Conservation (phyloP, 1,140 invertebrate genomes). For the Psilanteris sp. region DNA sequence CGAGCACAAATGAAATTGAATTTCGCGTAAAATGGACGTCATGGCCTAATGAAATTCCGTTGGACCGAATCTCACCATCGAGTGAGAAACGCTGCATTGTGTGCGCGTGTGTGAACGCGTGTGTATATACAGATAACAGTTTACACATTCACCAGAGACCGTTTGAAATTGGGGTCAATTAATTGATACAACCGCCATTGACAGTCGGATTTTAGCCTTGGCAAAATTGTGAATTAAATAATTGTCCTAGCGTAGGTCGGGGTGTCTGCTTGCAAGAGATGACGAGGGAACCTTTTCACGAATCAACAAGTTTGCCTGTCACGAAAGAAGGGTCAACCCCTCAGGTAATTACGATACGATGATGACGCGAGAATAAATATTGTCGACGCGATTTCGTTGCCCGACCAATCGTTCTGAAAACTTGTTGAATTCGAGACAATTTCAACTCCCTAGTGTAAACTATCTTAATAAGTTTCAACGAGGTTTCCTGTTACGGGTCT, state of each 20-base stretch:
- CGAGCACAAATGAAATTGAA: conserved; percentile 48
- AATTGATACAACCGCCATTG: conserved; percentile 50
- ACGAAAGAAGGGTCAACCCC: conserved; percentile 30
- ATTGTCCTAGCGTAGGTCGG: conserved; percentile 18
- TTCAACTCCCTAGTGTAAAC: conserved; percentile 42
- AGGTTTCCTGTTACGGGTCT: conserved; percentile 30
- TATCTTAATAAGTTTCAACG: conserved; percentile 52
- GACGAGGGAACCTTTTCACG: conserved; percentile 26
- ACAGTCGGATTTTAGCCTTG: conserved; percentile 16
- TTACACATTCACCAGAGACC: conserved; percentile 20
- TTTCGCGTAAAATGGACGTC: conserved; percentile 50
- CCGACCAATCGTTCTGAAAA: conserved; percentile 5
- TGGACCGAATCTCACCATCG: conserved; percentile 22
- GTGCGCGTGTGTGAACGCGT: neutral
- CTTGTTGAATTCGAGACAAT: conserved; percentile 54
- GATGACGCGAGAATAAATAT: conserved; percentile 44
- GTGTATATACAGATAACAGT: conserved; percentile 19
- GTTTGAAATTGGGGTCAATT: conserved; percentile 46
- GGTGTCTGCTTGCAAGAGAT: neutral
- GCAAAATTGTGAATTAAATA: conserved; percentile 40
- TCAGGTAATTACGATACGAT: conserved; percentile 43
- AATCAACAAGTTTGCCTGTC: conserved; percentile 50
- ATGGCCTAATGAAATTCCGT: conserved; percentile 54
- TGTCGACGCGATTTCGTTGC: neutral
- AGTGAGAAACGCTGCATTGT: conserved; percentile 3